Conservation (phyloP, 2,888 invertebrate species). For the Rhogogaster chlorosoma region DNA sequence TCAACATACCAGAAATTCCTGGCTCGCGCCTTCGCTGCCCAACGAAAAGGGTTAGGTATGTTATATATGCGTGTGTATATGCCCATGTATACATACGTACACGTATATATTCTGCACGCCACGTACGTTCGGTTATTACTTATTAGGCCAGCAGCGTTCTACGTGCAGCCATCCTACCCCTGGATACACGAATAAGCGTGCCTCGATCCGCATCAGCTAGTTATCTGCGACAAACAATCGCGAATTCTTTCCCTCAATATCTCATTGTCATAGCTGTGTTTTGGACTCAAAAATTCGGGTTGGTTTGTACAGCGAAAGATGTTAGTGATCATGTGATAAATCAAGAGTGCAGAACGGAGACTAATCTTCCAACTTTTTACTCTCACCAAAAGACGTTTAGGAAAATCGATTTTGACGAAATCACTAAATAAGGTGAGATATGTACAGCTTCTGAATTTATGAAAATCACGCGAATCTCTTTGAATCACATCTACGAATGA, state of each 20-base stretch:
- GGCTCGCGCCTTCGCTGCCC: conserved; percentile 73
- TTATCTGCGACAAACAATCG: conserved; percentile 4
- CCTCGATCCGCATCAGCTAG: not conserved
- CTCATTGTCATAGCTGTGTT: not conserved
- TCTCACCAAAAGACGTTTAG: not conserved
- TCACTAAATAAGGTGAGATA: not conserved
- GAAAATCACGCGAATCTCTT: not conserved
- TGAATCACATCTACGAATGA: not conserved
- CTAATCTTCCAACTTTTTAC: not conserved
- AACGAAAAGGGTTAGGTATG: conserved; percentile 64
- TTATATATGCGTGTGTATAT: not conserved
- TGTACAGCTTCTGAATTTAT: not conserved
- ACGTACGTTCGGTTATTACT: conserved; percentile 35
- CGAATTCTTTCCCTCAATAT: not conserved
- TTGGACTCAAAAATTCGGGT: not conserved
- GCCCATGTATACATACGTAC: not conserved
- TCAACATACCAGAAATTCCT: conserved; percentile 77
- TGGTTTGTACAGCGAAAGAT: not conserved
- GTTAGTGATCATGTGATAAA: not conserved
- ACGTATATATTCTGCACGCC: not conserved
- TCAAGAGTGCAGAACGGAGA: not conserved
- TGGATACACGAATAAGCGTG: not conserved
- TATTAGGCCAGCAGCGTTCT: conserved; percentile 3
- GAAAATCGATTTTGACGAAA: not conserved
- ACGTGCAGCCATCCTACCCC: not conserved